phyloP scores from a whole-genome alignment of 2,888 invertebrate genomes.

The Ectemnius lituratus region DNA sequence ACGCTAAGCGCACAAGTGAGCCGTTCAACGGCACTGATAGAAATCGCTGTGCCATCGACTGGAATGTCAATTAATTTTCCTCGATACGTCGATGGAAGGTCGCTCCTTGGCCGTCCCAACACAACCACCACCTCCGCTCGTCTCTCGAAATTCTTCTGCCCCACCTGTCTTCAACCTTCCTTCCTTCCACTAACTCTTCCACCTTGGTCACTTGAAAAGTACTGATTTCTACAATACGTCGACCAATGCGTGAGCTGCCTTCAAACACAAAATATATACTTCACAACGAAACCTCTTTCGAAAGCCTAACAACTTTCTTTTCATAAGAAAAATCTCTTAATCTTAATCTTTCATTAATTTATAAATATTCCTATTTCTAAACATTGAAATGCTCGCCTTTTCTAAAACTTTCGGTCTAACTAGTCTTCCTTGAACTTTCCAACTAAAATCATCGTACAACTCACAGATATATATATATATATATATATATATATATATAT shows the following conservation, averaged over 20 bases:
- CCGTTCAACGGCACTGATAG: slow-evolving; percentile 44
- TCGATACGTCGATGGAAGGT: slow-evolving; percentile 8
- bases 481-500: too few species aligned
- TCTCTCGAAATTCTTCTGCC: slow-evolving; percentile 1
- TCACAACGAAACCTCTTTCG: too few species aligned
- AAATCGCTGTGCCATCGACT: slow-evolving; percentile 34
- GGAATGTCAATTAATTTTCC: slow-evolving; percentile 41
- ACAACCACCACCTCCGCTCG: neutral
- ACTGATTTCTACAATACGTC: neutral
- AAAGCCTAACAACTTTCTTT: too few species aligned
- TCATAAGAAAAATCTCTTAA: too few species aligned
- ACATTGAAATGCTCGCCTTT: too few species aligned
- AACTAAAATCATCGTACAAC: too few species aligned
- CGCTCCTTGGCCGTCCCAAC: slow-evolving; percentile 4
- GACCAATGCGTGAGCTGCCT: neutral
- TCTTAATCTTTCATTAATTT: too few species aligned
- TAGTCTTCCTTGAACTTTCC: too few species aligned
- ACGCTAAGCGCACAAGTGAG: slow-evolving; percentile 24
- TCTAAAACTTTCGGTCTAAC: too few species aligned
- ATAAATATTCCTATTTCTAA: too few species aligned
- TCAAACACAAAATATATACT: too few species aligned
- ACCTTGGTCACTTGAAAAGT: neutral
- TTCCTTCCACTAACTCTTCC: slow-evolving; percentile 1
- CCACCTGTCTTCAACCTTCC: slow-evolving; percentile 6
- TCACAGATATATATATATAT: too few species aligned